Evolutionary conservation across 2,797 vertebrate species (phyloP).

Genomic region (Yasuhikotakia modesta): DNA sequence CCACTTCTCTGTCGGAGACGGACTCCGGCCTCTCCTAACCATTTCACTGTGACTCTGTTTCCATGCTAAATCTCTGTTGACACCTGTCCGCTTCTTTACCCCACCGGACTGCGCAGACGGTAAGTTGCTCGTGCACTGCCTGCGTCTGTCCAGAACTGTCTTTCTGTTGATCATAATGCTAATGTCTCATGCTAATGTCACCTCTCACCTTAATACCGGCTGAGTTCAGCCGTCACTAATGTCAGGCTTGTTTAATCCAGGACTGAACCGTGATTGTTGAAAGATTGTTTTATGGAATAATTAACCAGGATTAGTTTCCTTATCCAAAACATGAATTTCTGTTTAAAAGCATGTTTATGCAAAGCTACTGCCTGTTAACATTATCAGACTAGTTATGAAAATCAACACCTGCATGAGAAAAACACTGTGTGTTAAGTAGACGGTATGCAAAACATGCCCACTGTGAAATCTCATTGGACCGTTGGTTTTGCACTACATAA

Average conservation of each 20-base stretch:
- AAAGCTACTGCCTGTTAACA: slow-evolving; percentile 17
- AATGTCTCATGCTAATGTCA: slow-evolving; percentile 27
- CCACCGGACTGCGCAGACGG: slow-evolving; percentile 75
- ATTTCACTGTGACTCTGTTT: slow-evolving; percentile 65
- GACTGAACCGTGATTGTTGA: no score
- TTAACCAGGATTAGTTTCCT: no score
- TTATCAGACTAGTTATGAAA: slow-evolving; percentile 3
- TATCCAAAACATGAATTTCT: background rate
- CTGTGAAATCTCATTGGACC: no score
- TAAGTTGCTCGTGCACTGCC: slow-evolving; percentile 76
- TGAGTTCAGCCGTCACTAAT: slow-evolving; percentile 16
- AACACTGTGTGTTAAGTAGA: background rate
- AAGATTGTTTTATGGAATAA: no score
- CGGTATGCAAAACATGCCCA: background rate
- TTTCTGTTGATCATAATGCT: slow-evolving; percentile 40
- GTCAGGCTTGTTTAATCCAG: background rate
- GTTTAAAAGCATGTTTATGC: slow-evolving; percentile 14
- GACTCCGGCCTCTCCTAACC: slow-evolving; percentile 57
- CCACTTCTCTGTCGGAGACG: slow-evolving; percentile 40
- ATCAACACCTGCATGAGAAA: slow-evolving; percentile 44
- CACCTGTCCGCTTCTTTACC: slow-evolving; percentile 70
- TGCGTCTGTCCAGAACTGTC: slow-evolving; percentile 37
- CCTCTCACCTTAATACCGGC: slow-evolving; percentile 53
- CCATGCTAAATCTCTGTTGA: slow-evolving; percentile 76
- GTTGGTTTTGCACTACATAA: no score